These are phyloP conservation scores for Podarcis cretensis DNA, from an alignment of 2,113 vertebrate species.

Conservation along the genomic window DNA sequence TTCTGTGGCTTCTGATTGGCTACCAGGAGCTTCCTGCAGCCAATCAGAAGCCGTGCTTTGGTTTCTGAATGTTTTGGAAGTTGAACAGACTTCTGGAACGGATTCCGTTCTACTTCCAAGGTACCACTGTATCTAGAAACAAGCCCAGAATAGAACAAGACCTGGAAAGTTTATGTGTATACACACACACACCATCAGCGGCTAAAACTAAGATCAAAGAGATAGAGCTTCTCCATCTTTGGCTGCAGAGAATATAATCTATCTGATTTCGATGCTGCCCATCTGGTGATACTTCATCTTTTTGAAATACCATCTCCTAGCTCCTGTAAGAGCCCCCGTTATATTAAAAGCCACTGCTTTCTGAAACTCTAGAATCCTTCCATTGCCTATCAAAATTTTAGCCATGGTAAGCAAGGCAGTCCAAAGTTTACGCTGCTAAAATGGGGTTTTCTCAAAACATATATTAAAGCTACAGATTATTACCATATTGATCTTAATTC, in stretches of 20 bases:
- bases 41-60: no score
- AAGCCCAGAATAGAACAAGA: no score
- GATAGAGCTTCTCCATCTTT: no score
- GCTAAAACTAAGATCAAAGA: not conserved
- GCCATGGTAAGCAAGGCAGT: not conserved
- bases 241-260: no score
- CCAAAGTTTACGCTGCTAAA: not conserved
- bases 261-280: no score
- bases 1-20: no score
- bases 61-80: no score
- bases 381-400: not conserved
- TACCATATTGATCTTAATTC: not conserved
- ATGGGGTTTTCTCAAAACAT: not conserved
- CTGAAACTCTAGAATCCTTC: not conserved
- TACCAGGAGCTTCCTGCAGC: no score
- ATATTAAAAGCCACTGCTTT: not conserved
- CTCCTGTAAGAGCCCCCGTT: not conserved
- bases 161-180: not conserved
- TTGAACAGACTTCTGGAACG: no score
- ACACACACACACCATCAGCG: not conserved
- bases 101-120: no score
- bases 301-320: not conserved
- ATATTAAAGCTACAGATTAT: not conserved
- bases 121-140: no score
- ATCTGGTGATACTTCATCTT: not conserved